A percentile compares a stretch with the other conserved stretches of the same genome.
Conservation (phyloP, 2,888 invertebrate species). For the Meteorus colon region DNA sequence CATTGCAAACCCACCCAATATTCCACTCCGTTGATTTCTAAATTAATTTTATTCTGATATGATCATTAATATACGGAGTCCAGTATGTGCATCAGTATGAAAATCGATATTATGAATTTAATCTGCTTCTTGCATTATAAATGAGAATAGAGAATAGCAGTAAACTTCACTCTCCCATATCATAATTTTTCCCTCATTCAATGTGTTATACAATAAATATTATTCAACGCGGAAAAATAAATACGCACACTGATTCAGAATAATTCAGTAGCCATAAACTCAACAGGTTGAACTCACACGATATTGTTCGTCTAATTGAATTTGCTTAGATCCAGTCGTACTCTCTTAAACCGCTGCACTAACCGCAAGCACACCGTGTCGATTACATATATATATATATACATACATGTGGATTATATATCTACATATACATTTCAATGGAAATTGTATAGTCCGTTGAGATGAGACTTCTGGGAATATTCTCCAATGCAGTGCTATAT, state of each 20-base stretch:
- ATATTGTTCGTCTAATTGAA: conserved; percentile 65
- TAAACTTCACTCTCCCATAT: too few species aligned
- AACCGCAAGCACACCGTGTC: conserved; percentile 54
- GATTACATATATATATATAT: conserved; percentile 51
- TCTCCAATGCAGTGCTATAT: conserved; percentile 36
- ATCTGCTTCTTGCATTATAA: too few species aligned
- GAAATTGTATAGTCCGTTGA: conserved; percentile 54
- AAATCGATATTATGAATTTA: neutral
- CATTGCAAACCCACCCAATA: neutral
- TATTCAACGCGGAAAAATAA: too few species aligned
- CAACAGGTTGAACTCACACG: conserved; percentile 61
- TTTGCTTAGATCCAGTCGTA: conserved; percentile 60
- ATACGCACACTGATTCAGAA: neutral
- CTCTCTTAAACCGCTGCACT: conserved; percentile 55
- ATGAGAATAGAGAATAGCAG: too few species aligned
- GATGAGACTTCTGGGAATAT: conserved; percentile 35
- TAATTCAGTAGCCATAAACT: conserved; percentile 45
- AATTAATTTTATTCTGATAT: neutral
- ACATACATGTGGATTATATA: conserved; percentile 55
- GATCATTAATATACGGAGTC: neutral
- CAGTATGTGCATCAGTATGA: neutral
- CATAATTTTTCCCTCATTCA: too few species aligned
- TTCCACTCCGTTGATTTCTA: neutral
- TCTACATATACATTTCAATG: conserved; percentile 40
- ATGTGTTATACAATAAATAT: too few species aligned